These are phyloP conservation scores for Conchocele bisecta DNA, from an alignment of 2,888 invertebrate species.

Conservation along the genomic window DNA sequence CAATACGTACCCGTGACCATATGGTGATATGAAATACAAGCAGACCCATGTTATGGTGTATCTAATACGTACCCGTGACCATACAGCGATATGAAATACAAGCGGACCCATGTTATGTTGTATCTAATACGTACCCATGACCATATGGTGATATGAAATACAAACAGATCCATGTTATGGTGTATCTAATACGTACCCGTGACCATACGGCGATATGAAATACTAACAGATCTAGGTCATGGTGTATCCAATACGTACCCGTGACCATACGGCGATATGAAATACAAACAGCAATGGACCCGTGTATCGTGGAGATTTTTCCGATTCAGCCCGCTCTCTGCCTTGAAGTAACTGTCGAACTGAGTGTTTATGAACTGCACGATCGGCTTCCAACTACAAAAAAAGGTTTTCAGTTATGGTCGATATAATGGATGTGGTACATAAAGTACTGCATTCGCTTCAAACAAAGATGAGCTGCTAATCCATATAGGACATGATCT, in stretches of 20 bases:
- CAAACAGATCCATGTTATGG: too few relatives aligned
- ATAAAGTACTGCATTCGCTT: too few relatives aligned
- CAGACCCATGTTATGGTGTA: background rate
- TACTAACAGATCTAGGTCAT: too few relatives aligned
- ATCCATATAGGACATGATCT: too few relatives aligned
- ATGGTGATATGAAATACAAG: too few relatives aligned
- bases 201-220: conserved; percentile 98
- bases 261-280: conserved; percentile 98
- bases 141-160: conserved; percentile 99
- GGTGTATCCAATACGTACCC: too few relatives aligned
- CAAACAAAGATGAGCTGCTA: too few relatives aligned
- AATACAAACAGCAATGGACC: conserved; percentile 89
- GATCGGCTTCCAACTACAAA: conserved; percentile 92
- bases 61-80: conserved; percentile 92
- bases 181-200: too few relatives aligned
- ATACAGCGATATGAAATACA: conserved; percentile 98
- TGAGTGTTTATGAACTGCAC: conserved; percentile 97
- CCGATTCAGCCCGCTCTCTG: conserved; percentile 86
- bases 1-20: too few relatives aligned
- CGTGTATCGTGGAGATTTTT: conserved; percentile 85
- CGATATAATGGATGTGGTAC: too few relatives aligned
- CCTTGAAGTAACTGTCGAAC: conserved; percentile 85
- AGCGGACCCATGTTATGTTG: conserved; percentile 83
- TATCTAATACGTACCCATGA: conserved; percentile 89
- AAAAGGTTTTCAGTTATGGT: background rate